phyloP scores from a whole-genome alignment of 2,113 vertebrate species.

The Dromas ardeola region DNA sequence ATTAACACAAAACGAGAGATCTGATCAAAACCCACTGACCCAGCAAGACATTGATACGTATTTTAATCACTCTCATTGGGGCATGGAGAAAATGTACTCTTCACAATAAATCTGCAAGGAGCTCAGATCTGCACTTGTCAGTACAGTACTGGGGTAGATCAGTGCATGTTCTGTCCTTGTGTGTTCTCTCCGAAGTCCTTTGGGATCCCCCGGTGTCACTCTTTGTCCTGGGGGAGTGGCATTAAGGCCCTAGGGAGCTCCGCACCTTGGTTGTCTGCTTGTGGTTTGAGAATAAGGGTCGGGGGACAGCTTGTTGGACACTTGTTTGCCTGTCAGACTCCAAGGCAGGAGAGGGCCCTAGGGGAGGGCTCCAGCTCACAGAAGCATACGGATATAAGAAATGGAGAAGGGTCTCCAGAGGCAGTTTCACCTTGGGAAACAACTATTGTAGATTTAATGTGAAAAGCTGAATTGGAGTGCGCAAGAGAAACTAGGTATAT shows the following conservation, averaged over 20 bases:
- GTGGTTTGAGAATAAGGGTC: not conserved
- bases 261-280: not conserved
- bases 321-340: not conserved
- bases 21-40: constrained; percentile 51
- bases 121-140: not conserved
- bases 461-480: not conserved
- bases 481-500: not conserved
- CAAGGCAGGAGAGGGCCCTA: not conserved
- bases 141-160: not conserved
- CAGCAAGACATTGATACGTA: not conserved
- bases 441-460: not conserved
- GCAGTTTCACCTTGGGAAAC: not conserved
- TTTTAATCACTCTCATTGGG: constrained; percentile 22
- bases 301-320: not conserved
- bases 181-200: not conserved
- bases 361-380: not conserved
- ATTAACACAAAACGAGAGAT: constrained; percentile 15
- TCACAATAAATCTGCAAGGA: not conserved
- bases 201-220: not conserved
- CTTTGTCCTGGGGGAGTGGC: not conserved
- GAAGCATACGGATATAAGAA: not conserved
- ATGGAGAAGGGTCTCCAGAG: not conserved
- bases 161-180: not conserved
- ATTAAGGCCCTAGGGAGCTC: not conserved
- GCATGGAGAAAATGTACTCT: not conserved